Base-by-base conservation (phyloP, 2,797 vertebrate genomes). In the Tauraco hartlaubi region DNA sequence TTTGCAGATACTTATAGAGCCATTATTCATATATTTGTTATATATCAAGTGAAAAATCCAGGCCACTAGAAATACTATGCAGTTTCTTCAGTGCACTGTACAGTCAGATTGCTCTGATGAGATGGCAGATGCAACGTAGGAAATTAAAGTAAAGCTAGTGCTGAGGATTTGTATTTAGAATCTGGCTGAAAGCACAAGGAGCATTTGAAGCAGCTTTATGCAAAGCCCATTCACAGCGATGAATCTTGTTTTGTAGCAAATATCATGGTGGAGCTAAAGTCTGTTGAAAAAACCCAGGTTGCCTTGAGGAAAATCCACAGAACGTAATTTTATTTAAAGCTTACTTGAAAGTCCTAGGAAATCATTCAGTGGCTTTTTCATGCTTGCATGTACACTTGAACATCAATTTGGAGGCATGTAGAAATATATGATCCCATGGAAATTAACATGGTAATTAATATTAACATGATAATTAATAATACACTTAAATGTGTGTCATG, bases 401-500 rank as follows among this genome's bases (percentile, higher is more conserved):
- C 51, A 72, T 52, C 55, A 84, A 11, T 88, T 58, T 59, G 55
- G 83, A 93, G 33, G 49, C 77, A 87, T 22, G 61, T 13, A 87
- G 83, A 92, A 95, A 73, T 90, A 61, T 76, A 61, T 10, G 88
- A 94, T 92, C 52, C 88, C 75, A 55, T 88, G 82, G 78, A 92
- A 91, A 94, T 89, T 79, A 92, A 92, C 77, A 59, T 17, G 41
- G 69, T 64, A 92, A 97, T 96, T 46, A 94, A 92, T 81, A 95
- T 91, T 93, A 90, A 90, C 86, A 80, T 86, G 51, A 83, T 68
- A 93, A 95, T 97, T 97, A 94, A 96, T 96, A 96, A 91, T 94
- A 75, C 35, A 85, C 86, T 87, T 85, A 77, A 96, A 82, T 48
- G 73, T 88, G 44, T 95, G 83, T 92, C 85, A 88, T 71, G 66